Evolutionary conservation across 2,113 vertebrate species (phyloP), one percentile per base, ranked within the genome.

Genomic region (Coryphaenoides rupestris): DNA sequence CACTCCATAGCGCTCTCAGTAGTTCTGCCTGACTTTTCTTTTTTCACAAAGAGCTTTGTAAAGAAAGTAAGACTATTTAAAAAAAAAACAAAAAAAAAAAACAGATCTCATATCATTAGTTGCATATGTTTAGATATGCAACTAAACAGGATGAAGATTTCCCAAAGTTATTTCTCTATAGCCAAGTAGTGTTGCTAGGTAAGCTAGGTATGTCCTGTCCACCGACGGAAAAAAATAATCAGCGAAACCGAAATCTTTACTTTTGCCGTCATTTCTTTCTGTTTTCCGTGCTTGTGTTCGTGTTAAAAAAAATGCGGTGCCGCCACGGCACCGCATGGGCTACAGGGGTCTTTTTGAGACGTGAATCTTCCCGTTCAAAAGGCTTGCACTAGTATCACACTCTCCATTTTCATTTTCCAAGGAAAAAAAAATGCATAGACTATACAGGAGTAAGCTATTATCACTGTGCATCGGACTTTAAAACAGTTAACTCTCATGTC

Each of bases 401-500:
- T 75, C 62, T 64, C 63, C 49, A 50, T 58, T 55, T 40, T 70
- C 56, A 54, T 56, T 21, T 55, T 45, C 55, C 47, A 9, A 65
- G 58, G 54, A 47, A 47, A 47, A 47, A 47, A 50, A 16, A 50
- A 50, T 17, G 5, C 47, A n/a, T 17, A 50, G 47, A 50, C 16
- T 17, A 50, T 50, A n/a, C 47, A 16, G 50, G 53, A 26, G 28
- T 55, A 26, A 52, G 63, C 55, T 24, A 49, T 17, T 16, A 19
- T 65, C 74, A 66, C 61, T 72, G 58, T 60, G 62, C 45, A 23
- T 78, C 72, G 70, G 80, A 50, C n/a, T 50, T 50, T 50, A 68
- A 78, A 75, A 74, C 60, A 72, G 73, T 76, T 68, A 66, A 80
- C 70, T 76, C 74, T 57, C 82, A 76, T 89, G 86, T 86, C 90